Percentiles rank a stretch among this genome's conserved stretches.
These are phyloP conservation scores for Drosophila falleni DNA, from an alignment of 2,888 invertebrate genomes.

Conservation along the genomic window DNA sequence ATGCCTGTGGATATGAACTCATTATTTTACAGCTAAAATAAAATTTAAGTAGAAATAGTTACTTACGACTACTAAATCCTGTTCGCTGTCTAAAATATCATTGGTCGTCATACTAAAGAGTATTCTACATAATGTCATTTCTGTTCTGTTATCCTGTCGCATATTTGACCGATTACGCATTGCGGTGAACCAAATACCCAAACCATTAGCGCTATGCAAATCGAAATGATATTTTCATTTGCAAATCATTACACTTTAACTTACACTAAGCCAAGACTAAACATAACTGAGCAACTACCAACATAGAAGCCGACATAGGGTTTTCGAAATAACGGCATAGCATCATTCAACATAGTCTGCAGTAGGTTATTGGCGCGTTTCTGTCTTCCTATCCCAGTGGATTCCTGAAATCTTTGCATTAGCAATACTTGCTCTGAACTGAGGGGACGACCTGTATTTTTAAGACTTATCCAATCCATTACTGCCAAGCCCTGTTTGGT, in stretches of 20 bases:
- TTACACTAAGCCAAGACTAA: constrained; percentile 64
- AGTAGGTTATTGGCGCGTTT: constrained; percentile 30
- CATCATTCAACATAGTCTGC: constrained; percentile 51
- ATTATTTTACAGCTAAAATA: neutral
- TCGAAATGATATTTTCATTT: no score
- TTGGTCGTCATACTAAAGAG: constrained; percentile 24
- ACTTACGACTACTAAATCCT: constrained; percentile 43
- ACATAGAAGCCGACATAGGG: constrained; percentile 54
- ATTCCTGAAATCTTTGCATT: constrained; percentile 35
- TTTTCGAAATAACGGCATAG: constrained; percentile 61
- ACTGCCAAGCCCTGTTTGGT: constrained; percentile 32
- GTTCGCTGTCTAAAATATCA: constrained; percentile 35
- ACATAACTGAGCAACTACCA: constrained; percentile 62
- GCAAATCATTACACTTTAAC: neutral
- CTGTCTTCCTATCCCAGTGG: neutral
- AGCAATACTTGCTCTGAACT: constrained; percentile 41
- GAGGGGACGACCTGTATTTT: constrained; percentile 48
- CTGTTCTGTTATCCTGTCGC: constrained; percentile 31
- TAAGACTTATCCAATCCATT: constrained; percentile 59
- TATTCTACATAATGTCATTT: constrained; percentile 46
- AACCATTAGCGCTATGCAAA: constrained; percentile 58
- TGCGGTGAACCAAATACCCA: constrained; percentile 68
- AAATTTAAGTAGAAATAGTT: neutral
- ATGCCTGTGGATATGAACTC: constrained; percentile 38
- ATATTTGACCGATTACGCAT: constrained; percentile 65